Conservation (phyloP, 2,113 vertebrate species). For the Actenoides lindsayi region DNA sequence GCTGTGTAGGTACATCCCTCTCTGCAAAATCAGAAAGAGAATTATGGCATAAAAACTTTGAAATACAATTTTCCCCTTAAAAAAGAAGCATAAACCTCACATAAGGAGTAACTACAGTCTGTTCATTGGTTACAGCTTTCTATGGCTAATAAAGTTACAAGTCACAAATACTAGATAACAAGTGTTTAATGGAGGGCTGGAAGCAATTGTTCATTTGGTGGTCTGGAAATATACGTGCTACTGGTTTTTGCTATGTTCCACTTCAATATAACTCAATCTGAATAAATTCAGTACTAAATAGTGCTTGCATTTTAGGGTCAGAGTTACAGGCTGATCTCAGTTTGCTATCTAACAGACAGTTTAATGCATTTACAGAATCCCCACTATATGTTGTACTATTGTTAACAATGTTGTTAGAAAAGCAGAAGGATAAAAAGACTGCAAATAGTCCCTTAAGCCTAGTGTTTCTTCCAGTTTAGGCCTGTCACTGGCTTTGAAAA, state of each 20-base stretch:
- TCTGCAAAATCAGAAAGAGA: slow-evolving; percentile 25
- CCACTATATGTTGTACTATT: neutral
- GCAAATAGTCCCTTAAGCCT: neutral
- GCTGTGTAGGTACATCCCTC: slow-evolving; percentile 27
- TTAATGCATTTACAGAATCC: neutral
- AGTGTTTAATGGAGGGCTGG: neutral
- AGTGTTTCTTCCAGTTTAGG: neutral
- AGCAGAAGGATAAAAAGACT: neutral
- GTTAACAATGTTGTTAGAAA: neutral
- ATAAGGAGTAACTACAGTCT: neutral
- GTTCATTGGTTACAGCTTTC: neutral
- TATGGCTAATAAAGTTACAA: neutral
- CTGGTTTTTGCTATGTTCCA: neutral
- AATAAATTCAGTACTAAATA: neutral
- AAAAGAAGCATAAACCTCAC: neutral
- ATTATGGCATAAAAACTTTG: neutral
- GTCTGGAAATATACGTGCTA: neutral
- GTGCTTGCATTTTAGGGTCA: neutral
- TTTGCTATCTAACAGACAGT: neutral
- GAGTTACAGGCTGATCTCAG: neutral
- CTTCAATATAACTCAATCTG: neutral
- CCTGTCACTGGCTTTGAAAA: neutral
- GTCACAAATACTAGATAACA: neutral
- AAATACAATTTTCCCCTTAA: slow-evolving; percentile 3
- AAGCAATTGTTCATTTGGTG: neutral